These are phyloP conservation scores for Conger conger DNA, from an alignment of 2,113 vertebrate species.

Conservation along the genomic window DNA sequence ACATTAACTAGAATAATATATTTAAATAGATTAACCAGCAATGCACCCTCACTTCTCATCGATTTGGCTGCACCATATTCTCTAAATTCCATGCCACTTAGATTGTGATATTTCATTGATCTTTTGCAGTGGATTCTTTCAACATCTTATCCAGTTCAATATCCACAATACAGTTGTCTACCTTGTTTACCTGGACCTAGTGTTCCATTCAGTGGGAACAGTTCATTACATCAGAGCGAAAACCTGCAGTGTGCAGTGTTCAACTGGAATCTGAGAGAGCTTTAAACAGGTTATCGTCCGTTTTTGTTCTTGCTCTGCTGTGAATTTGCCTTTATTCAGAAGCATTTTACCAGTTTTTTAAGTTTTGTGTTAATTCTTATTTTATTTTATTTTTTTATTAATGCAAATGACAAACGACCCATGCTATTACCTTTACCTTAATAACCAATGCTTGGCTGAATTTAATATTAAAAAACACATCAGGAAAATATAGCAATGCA, in stretches of 20 bases:
- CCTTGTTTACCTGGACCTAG: not conserved
- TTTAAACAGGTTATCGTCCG: not conserved
- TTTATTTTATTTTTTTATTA: not conserved
- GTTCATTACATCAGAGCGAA: not conserved
- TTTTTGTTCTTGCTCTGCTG: not conserved
- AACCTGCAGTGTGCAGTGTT: not conserved
- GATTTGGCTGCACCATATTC: not conserved
- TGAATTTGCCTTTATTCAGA: not conserved
- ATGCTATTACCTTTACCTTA: not conserved
- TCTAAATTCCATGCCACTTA: not conserved
- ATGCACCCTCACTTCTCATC: not conserved
- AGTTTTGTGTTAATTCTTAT: not conserved
- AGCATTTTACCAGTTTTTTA: not conserved
- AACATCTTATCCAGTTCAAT: not conserved
- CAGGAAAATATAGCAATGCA: not conserved
- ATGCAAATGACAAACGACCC: not conserved
- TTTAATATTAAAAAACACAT: not conserved
- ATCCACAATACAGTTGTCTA: not conserved
- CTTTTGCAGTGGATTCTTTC: not conserved
- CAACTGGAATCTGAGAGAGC: not conserved
- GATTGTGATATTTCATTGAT: not conserved
- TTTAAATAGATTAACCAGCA: not conserved
- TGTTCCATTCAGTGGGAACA: not conserved
- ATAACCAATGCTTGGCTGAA: not conserved
- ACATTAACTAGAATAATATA: not conserved